Evolutionary conservation across 2,888 invertebrate species (phyloP).

Genomic region (Rugalucina vietnamica): DNA sequence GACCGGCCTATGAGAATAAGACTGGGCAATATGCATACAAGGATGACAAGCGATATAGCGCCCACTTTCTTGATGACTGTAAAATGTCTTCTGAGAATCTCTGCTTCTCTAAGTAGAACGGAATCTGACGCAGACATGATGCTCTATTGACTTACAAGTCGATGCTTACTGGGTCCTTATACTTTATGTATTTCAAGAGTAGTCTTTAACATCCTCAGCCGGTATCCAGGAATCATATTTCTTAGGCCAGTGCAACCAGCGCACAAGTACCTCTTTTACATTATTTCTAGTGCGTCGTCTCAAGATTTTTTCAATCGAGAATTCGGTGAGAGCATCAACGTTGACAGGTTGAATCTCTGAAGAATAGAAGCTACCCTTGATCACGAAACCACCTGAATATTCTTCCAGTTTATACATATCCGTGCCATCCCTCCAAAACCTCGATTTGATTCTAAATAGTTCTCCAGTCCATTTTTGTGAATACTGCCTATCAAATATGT

Average conservation of each 20-base stretch:
- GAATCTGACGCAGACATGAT: neutral
- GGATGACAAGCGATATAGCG: neutral
- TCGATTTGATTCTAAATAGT: neutral
- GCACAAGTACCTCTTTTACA: constrained; percentile 42
- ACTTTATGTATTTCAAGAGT: too few relatives aligned
- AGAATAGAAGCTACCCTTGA: constrained; percentile 46
- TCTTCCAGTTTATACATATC: neutral
- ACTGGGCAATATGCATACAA: neutral
- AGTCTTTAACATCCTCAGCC: constrained; percentile 28
- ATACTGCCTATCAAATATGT: neutral
- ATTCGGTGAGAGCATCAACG: constrained; percentile 33
- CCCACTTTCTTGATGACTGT: neutral
- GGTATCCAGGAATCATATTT: constrained; percentile 50
- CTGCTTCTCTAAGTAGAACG: neutral
- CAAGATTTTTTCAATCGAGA: constrained; percentile 44
- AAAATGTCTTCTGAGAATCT: neutral
- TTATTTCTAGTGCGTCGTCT: constrained; percentile 29
- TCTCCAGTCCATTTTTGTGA: neutral
- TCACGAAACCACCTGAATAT: too few relatives aligned
- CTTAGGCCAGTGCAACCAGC: constrained; percentile 57
- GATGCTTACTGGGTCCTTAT: too few relatives aligned
- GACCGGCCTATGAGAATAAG: neutral
- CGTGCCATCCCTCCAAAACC: neutral
- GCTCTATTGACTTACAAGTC: too few relatives aligned
- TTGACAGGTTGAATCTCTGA: constrained; percentile 46